Base-by-base conservation (phyloP, 2,888 invertebrate genomes). In the Frankliniella fusca region DNA sequence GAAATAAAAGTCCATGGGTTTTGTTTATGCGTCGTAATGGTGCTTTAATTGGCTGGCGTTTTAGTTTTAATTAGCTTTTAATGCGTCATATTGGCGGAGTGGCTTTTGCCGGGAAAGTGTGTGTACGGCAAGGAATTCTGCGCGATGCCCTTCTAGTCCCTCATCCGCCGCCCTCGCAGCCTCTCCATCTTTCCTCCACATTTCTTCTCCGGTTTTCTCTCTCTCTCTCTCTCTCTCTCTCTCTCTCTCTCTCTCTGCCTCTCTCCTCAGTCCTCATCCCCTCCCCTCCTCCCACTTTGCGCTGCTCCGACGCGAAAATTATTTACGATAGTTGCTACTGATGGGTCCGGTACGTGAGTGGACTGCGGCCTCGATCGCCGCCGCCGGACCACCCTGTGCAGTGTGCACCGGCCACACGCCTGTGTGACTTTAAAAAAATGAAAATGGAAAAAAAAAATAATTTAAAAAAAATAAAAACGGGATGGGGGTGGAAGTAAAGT, bases 11-110 rank as follows among this genome's bases (percentile, higher is more conserved):
- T 54, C 54, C 5, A 5, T 15, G 15, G 18, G 38, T 61, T 61
- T 76, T 8, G 70, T 76, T 76, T 27, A 76, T 76, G 70, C 70
- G 27, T 18, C 20, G 61, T 27, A 76, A 76, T 27, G 27, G 70
- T 27, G 12, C 27, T 76, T 76, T 76, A 76, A 76, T 76, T 76
- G 70, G 70, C 70, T 11, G n/a, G 70, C 70, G 70, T 76, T 76
- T 76, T 76, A 27, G 70, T 23, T 76, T 76, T 76, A 76, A 76
- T 76, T 76, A 27, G 27, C 23, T 76, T 76, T 76, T 76, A 76
- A 76, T 76, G 70, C 27, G 70, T 76, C 70, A 76, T 76, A 76
- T 76, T 76, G 38, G 38, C 5, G 38, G 38, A 38, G 38, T 38
- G 38, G 38, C 38, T 38, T 38, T 38, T 38, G 38, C 38, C 38